These are phyloP conservation scores for Oxyteleia sp. DNA, from an alignment of 2,888 invertebrate genomes.

Conservation along the genomic window DNA sequence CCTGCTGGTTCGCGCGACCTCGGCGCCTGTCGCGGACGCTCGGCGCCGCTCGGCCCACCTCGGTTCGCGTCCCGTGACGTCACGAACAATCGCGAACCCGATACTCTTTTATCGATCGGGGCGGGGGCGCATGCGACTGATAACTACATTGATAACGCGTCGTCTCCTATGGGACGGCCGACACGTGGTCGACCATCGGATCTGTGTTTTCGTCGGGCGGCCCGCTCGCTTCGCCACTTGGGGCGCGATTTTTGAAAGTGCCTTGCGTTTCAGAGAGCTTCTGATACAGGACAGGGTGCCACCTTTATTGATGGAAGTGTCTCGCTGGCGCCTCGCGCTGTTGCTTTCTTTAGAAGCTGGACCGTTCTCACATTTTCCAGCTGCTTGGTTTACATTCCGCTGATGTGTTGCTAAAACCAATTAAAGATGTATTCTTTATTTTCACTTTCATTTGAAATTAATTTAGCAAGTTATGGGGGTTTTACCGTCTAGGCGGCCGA, in stretches of 20 bases:
- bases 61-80: constrained; percentile 78
- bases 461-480: no score
- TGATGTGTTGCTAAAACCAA: no score
- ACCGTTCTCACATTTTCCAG: no score
- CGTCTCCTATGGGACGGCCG: constrained; percentile 78
- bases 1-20: constrained; percentile 72
- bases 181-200: constrained; percentile 83
- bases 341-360: no score
- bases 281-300: background rate
- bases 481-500: no score
- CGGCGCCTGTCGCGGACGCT: constrained; percentile 70
- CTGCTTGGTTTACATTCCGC: no score
- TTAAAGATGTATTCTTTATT: no score
- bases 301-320: no score
- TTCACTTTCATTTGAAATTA: no score
- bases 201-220: constrained; percentile 30
- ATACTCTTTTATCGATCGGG: constrained; percentile 85
- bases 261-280: background rate
- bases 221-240: background rate
- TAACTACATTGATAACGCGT: constrained; percentile 88
- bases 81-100: constrained; percentile 76
- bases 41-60: constrained; percentile 76
- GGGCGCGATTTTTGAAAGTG: constrained; percentile 4
- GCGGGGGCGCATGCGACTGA: constrained; percentile 89
- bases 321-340: no score